Base-by-base conservation (phyloP, 2,113 vertebrate species). In the Ptilorrhoa leucosticta region DNA sequence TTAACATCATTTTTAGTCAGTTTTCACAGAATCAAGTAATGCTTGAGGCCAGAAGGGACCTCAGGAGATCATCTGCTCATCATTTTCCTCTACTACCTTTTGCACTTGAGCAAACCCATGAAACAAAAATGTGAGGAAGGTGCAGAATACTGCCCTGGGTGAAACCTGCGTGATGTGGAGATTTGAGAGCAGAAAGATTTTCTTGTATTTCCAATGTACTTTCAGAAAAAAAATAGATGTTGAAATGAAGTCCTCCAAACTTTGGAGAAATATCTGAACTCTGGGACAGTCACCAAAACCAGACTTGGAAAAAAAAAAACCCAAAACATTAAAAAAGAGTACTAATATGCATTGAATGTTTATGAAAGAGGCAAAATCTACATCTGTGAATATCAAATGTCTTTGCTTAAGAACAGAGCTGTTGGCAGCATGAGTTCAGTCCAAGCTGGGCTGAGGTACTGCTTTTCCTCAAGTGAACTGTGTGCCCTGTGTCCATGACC, bases 271-370 rank as follows among this genome's bases (percentile, higher is more conserved):
- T 47, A 83, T 71, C 35, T 76, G 65, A 96, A 89, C 54, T 75
- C 56, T 84, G 78, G 76, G 61, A 90, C 39, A 73, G 71, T 60
- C 71, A 93, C 63, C 82, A 90, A 95, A 96, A 96, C 44, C 79
- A 83, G 48, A 69, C 69, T 71, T 92, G 11, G 2, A n/a, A 42
- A 79, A 35, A 60, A 24, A 72, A 15, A 27, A 7, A 13, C 6
- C 7, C 10, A 7, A 27, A n/a, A 17, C 81, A 66, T 56, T 60
- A 47, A 33, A 40, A 51, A 54, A 33, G 9, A 51, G 9, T 50
- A 83, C 83, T 93, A 66, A 86, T 93, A 84, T 88, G 65, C 89
- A 94, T 10, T 89, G 17, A 69, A 71, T 93, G 57, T 71, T 95
- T 91, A 44, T 94, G 68, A 87, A 94, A 83, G 69, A 93, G 58